phyloP scores from a whole-genome alignment of 2,888 invertebrate genomes.

The Encarsia formosa region DNA sequence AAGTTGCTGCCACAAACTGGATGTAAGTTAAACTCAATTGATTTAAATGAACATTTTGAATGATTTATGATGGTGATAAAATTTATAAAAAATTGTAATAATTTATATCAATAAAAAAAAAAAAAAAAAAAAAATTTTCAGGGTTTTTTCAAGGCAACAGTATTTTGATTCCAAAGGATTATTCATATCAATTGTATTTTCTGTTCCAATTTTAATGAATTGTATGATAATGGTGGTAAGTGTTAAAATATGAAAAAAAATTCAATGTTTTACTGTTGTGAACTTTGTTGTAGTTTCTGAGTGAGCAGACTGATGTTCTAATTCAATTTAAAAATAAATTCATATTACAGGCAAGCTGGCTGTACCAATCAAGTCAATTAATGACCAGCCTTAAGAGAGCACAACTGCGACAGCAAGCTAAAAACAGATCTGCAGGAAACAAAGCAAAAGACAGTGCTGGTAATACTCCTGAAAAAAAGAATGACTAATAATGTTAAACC shows the following conservation, averaged over 20 bases:
- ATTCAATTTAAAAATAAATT: constrained; percentile 1
- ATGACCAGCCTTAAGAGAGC: constrained; percentile 82
- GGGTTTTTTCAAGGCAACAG: constrained; percentile 82
- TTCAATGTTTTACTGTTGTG: no score
- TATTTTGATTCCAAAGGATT: constrained; percentile 92
- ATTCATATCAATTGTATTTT: constrained; percentile 90
- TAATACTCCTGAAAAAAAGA: constrained; percentile 31
- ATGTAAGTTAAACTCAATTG: constrained; percentile 56
- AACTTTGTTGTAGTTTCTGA: no score
- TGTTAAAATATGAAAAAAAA: no score
- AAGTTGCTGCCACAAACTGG: constrained; percentile 85
- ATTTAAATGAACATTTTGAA: no score
- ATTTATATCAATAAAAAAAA: background rate
- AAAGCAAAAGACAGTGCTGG: constrained; percentile 27
- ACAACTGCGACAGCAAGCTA: constrained; percentile 68
- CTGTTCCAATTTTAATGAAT: constrained; percentile 86
- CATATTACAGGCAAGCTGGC: constrained; percentile 74
- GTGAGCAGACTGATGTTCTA: no score
- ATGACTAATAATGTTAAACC: constrained; percentile 11
- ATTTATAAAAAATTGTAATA: no score
- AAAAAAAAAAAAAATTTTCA: constrained; percentile 34
- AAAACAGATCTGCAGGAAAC: constrained; percentile 42
- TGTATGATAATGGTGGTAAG: constrained; percentile 93
- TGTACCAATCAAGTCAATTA: constrained; percentile 82
- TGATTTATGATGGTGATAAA: no score